Conservation (phyloP, 2,888 invertebrate genomes). For the Monopis laevigella region DNA sequence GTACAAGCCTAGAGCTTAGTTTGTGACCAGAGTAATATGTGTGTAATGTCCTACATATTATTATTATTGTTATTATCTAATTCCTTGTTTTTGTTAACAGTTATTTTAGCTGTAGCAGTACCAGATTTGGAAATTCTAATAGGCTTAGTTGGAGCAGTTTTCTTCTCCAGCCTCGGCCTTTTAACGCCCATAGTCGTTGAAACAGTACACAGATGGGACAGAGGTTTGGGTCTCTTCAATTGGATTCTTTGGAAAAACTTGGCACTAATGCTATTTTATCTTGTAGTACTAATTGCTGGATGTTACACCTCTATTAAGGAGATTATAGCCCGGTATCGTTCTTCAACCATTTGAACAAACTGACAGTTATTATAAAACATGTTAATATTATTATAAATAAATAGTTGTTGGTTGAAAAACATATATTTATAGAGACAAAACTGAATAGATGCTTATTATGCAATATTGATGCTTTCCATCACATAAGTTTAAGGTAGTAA, state of each 20-base stretch:
- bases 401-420: no score
- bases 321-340: constrained; percentile 27
- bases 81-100: constrained; percentile 47
- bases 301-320: constrained; percentile 38
- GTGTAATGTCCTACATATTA: no score
- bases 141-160: constrained; percentile 85
- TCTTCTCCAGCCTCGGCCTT: constrained; percentile 78
- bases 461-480: no score
- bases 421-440: no score
- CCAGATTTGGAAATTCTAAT: constrained; percentile 88
- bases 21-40: no score
- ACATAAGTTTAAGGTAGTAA: no score
- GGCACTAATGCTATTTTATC: constrained; percentile 38
- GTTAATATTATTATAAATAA: no score
- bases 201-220: constrained; percentile 75
- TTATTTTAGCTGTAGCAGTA: constrained; percentile 77
- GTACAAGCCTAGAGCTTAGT: no score
- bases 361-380: no score
- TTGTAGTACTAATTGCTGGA: constrained; percentile 41
- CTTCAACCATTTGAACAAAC: no score
- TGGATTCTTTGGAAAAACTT: constrained; percentile 76
- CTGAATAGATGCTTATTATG: no score
- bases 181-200: constrained; percentile 79
- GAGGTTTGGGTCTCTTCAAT: constrained; percentile 67
- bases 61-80: neutral